Base-by-base conservation (phyloP, 2,888 invertebrate species). In the Plutella xylostella region DNA sequence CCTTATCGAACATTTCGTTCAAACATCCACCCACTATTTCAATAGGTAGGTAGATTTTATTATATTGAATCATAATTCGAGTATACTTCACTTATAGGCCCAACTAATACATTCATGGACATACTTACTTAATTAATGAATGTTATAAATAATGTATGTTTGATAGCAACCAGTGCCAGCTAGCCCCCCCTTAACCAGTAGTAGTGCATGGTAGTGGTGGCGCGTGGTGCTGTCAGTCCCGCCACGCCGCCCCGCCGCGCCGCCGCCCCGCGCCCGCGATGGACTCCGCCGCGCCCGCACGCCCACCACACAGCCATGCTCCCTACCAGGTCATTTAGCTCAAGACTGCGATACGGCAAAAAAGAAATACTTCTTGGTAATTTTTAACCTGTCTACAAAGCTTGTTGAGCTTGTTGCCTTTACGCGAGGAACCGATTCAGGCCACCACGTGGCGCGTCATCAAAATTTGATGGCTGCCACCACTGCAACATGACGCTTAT, bases 301-400 rank as follows among this genome's bases (percentile, higher is more conserved):
- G 43, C 46, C 42, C 51, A 45, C 41, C 48, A 53, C 45, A 43
- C 48, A 60, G 56, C 61, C 51, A 82, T 83, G 82, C 58, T 82
- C 57, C 66, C 68, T 58, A 68, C 72, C 63, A 67, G 75, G 59
- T 73, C 77, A 28, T 78, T 79, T 64, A 72, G 82, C 60, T 85
- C 87, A 53, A 85, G 90, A 42, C 80, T 89, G 50, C 77, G 91
- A 63, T 87, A 87, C 70, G 86, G 87, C 55, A 86, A 87, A 68
- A 90, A 87, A 72, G 91, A 91, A 79, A 83, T 92, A 48, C 74
- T 92, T 56, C 78, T 92, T 61, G 91, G 91, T 91, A 86, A 76
- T 42, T 17, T 30, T 18, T 37, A n/a, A n/a, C n/a, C n/a, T 21
- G 22, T 2, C 39, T 11, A 11, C 20, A 12, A 12, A n/a, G 33